Percentiles rank a stretch among this genome's conserved stretches.
These are phyloP conservation scores for Eugnorisma glareosa DNA, from an alignment of 2,888 invertebrate genomes.

Conservation along the genomic window DNA sequence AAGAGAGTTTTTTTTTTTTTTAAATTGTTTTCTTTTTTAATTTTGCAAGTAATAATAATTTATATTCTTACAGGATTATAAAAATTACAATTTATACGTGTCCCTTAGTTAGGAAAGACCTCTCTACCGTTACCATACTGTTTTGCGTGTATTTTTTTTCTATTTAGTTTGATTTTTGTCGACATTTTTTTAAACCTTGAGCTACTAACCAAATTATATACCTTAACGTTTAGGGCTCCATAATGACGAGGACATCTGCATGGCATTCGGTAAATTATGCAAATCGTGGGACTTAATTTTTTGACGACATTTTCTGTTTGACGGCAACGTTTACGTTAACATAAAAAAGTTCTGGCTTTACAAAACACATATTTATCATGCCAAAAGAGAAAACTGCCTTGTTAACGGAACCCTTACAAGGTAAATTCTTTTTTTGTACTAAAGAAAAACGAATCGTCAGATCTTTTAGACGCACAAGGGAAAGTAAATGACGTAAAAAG, in stretches of 20 bases:
- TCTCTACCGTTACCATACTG: too few species aligned
- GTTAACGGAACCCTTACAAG: slow-evolving; percentile 28
- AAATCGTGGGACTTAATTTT: slow-evolving; percentile 38
- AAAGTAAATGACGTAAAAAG: not conserved
- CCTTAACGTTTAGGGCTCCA: slow-evolving; percentile 1
- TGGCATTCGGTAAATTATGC: slow-evolving; percentile 42
- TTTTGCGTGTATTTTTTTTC: not conserved
- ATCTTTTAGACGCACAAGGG: not conserved
- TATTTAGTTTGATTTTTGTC: not conserved
- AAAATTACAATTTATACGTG: not conserved
- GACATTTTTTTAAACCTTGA: not conserved
- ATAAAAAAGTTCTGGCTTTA: slow-evolving; percentile 15
- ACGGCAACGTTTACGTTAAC: slow-evolving; percentile 19
- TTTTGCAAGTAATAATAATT: not conserved
- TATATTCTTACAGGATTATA: not conserved
- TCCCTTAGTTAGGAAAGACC: not conserved
- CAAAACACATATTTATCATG: slow-evolving; percentile 50
- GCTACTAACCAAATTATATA: slow-evolving; percentile 17
- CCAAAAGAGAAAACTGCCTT: slow-evolving; percentile 41
- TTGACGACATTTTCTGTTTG: slow-evolving; percentile 31
- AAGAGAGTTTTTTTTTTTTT: not conserved
- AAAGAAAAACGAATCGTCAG: not conserved
- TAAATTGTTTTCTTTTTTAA: not conserved
- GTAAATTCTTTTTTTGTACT: slow-evolving; percentile 15
- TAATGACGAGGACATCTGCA: slow-evolving; percentile 46